phyloP scores from a whole-genome alignment of 2,113 vertebrate species.

The Stegostoma tigrinum region DNA sequence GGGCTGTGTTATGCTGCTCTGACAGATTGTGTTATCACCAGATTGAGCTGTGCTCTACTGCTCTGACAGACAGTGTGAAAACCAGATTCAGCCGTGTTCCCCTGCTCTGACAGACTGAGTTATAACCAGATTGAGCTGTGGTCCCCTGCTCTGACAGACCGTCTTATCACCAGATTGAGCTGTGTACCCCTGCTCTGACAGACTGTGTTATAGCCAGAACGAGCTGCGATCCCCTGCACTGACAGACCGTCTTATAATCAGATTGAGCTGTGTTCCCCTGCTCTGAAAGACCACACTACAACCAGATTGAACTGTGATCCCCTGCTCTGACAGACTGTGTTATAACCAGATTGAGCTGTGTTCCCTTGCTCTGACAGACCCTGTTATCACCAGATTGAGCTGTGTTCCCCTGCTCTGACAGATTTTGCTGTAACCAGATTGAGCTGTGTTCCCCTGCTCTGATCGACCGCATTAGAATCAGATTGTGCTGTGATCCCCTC shows the following conservation, averaged over 20 bases:
- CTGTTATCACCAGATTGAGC: not conserved
- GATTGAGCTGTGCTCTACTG: not conserved
- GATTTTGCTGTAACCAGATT: too few relatives aligned
- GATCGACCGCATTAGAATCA: not conserved
- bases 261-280: not conserved
- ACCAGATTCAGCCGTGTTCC: not conserved
- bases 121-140: not conserved
- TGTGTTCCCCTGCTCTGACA: not conserved
- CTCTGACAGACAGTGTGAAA: not conserved
- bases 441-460: not conserved
- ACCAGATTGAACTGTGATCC: too few relatives aligned
- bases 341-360: too few relatives aligned
- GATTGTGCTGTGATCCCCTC: not conserved
- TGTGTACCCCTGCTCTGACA: not conserved
- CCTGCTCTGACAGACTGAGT: not conserved
- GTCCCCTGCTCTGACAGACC: not conserved
- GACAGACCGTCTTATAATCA: not conserved
- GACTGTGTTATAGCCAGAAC: not conserved
- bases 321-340: too few relatives aligned
- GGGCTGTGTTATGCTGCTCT: not conserved
- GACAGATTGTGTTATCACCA: not conserved
- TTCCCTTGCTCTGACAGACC: not conserved
- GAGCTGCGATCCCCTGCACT: not conserved
- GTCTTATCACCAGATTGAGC: not conserved
- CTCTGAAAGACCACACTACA: not conserved